A percentile compares a stretch with the other conserved stretches of the same genome.
Evolutionary conservation across 2,797 vertebrate genomes (phyloP).

Genomic region (Eremophila alpestris): DNA sequence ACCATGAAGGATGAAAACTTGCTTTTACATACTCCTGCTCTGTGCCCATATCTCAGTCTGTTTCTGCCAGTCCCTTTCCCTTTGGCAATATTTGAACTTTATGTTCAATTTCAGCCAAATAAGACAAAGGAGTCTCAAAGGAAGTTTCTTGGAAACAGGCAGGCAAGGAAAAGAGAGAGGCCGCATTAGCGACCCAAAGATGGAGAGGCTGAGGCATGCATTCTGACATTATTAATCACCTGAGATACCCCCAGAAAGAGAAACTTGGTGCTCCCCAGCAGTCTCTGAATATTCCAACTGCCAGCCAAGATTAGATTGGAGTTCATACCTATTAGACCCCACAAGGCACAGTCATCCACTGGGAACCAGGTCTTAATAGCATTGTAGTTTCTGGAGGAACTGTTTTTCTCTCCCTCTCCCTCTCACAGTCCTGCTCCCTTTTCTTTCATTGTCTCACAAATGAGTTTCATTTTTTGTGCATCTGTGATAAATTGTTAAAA

Average conservation of each 20-base stretch:
- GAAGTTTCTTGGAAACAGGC: slow-evolving; percentile 18
- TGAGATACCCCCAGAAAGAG: background rate
- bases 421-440: background rate
- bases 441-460: background rate
- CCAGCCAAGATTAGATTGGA: slow-evolving; percentile 1
- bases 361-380: background rate
- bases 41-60: background rate
- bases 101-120: slow-evolving; percentile 20
- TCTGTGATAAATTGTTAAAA: background rate
- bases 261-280: slow-evolving; percentile 5
- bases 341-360: background rate
- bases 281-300: slow-evolving; percentile 27
- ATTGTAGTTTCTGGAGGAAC: background rate
- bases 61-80: background rate
- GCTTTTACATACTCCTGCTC: background rate
- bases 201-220: background rate
- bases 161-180: background rate
- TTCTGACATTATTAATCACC: slow-evolving; percentile 49
- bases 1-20: background rate
- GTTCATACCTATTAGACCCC: background rate
- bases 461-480: background rate
- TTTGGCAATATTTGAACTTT: slow-evolving; percentile 34
- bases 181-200: background rate
- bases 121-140: slow-evolving; percentile 36
- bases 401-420: background rate